These are phyloP conservation scores for cattle (Bos taurus) DNA, from an alignment of 2,113 vertebrate genomes.

Conservation along the genomic window DNA sequence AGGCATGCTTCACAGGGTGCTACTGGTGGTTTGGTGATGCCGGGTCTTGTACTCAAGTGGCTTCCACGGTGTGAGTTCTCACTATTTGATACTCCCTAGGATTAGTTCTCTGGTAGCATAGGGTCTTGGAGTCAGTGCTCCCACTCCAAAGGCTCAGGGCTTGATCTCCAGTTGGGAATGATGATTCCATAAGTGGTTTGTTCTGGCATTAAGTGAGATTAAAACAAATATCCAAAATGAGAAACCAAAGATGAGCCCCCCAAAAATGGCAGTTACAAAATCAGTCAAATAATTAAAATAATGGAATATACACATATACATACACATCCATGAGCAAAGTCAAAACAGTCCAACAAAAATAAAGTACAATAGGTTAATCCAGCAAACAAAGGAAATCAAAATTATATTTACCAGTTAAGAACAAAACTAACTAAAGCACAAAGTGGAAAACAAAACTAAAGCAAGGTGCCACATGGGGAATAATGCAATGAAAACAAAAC, in stretches of 20 bases:
- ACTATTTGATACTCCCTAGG: neutral
- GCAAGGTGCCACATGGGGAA: neutral
- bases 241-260: neutral
- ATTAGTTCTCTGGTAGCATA: neutral
- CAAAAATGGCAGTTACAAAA: neutral
- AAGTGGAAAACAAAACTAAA: neutral
- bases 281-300: neutral
- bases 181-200: neutral
- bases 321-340: neutral
- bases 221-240: neutral
- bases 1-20: neutral
- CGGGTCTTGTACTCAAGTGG: neutral
- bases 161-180: neutral
- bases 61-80: neutral
- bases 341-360: neutral
- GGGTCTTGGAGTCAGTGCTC: neutral
- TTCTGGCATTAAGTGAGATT: neutral
- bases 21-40: neutral
- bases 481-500: neutral
- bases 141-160: neutral
- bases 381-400: neutral
- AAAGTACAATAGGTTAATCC: neutral
- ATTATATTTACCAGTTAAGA: neutral
- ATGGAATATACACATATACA: neutral
- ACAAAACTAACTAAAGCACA: neutral